A percentile compares a stretch with the other conserved stretches of the same genome.
Evolutionary conservation across 2,888 invertebrate species (phyloP).

Genomic region (Andrena bucephala): DNA sequence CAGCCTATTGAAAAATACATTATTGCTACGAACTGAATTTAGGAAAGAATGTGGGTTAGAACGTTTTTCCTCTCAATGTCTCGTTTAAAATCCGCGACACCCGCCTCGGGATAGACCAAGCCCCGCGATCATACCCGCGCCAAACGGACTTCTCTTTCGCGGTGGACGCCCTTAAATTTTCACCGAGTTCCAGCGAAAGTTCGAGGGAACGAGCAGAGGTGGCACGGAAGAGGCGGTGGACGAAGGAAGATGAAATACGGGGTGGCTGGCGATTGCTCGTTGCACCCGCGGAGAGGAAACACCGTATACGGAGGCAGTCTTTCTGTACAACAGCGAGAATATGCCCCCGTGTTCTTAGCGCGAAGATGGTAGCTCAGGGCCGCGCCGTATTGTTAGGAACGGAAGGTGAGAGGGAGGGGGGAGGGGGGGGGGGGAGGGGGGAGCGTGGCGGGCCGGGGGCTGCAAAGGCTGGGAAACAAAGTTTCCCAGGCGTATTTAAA

Average conservation of each 20-base stretch:
- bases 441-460: background rate
- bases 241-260: constrained; percentile 62
- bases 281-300: constrained; percentile 35
- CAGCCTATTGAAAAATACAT: too few relatives aligned
- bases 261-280: constrained; percentile 55
- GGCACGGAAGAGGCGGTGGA: constrained; percentile 18
- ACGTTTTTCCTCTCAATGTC: too few relatives aligned
- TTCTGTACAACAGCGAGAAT: constrained; percentile 25
- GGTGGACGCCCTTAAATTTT: constrained; percentile 62
- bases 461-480: constrained; percentile 75
- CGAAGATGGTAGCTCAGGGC: constrained; percentile 43
- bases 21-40: too few relatives aligned
- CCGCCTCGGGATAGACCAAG: constrained; percentile 15
- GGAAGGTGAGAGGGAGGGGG: constrained; percentile 20
- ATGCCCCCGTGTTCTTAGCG: constrained; percentile 37
- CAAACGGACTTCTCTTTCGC: constrained; percentile 15
- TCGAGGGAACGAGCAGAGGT: constrained; percentile 35
- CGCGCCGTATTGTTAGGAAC: constrained; percentile 75
- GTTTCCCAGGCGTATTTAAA: constrained; percentile 82
- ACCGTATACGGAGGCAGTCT: constrained; percentile 24
- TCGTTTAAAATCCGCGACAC: background rate
- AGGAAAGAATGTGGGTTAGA: too few relatives aligned
- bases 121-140: background rate
- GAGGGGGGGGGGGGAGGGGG: background rate
- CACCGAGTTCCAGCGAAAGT: constrained; percentile 68